phyloP scores from a whole-genome alignment of 2,888 invertebrate genomes.

The Celastrina argiolus region DNA sequence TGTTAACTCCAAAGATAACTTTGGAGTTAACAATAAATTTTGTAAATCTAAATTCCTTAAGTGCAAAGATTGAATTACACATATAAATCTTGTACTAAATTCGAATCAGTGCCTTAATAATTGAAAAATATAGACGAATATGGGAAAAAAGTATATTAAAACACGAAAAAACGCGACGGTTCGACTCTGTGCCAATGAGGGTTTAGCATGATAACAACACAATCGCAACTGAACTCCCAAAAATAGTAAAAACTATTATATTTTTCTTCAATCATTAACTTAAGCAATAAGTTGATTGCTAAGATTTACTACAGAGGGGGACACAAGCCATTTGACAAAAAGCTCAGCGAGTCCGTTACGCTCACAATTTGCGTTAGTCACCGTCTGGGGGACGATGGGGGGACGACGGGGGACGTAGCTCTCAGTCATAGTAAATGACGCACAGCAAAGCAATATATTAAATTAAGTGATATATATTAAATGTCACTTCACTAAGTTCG shows the following conservation, averaged over 20 bases:
- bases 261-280: conserved; percentile 15
- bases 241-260: background rate
- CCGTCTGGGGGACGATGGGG: conserved; percentile 37
- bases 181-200: too few relatives aligned
- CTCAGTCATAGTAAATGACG: conserved; percentile 56
- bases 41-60: too few relatives aligned
- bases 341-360: conserved; percentile 46
- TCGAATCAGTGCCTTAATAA: too few relatives aligned
- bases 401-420: conserved; percentile 51
- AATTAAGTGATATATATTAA: background rate
- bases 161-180: too few relatives aligned
- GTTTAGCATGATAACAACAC: too few relatives aligned
- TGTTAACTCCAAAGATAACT: too few relatives aligned
- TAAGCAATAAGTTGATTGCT: conserved; percentile 13
- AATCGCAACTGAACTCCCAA: background rate
- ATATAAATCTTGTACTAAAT: too few relatives aligned
- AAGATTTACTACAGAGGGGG: conserved; percentile 8
- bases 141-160: too few relatives aligned
- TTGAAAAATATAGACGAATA: too few relatives aligned
- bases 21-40: too few relatives aligned
- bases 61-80: too few relatives aligned
- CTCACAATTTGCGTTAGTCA: conserved; percentile 47
- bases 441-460: conserved; percentile 26
- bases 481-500: background rate
- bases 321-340: conserved; percentile 42